Evolutionary conservation across 2,797 vertebrate species (phyloP).

Genomic region (Cygnus olor): DNA sequence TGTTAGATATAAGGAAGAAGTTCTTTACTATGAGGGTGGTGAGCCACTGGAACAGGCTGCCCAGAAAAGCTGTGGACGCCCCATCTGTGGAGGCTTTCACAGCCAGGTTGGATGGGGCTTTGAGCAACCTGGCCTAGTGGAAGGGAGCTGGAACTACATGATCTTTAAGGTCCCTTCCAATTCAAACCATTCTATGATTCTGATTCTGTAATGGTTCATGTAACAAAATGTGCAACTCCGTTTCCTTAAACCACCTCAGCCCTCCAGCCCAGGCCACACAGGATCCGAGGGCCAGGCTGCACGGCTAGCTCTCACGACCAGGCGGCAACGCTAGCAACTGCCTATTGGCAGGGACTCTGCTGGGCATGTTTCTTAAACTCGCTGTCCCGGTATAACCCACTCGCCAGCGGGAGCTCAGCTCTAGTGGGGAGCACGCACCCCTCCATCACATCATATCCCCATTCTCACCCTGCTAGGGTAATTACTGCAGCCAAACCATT

Average conservation of each 20-base stretch:
- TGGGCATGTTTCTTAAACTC: not conserved
- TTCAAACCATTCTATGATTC: too few species aligned
- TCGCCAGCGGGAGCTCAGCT: not conserved
- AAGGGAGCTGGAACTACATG: too few species aligned
- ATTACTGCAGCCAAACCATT: not conserved
- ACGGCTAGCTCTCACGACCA: not conserved
- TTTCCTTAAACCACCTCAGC: not conserved
- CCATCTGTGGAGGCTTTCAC: too few species aligned
- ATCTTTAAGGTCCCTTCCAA: too few species aligned
- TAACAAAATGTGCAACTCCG: not conserved
- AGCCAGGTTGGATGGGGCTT: too few species aligned
- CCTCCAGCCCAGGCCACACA: not conserved
- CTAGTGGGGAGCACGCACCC: fast-evolving
- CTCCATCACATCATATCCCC: not conserved
- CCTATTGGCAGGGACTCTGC: not conserved
- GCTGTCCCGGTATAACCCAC: not conserved
- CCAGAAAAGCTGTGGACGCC: too few species aligned
- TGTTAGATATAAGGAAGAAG: too few species aligned
- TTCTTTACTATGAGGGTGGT: too few species aligned
- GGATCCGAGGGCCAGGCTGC: not conserved
- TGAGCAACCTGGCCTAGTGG: too few species aligned
- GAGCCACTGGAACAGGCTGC: too few species aligned
- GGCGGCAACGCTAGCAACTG: not conserved
- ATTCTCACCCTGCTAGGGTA: fast-evolving
- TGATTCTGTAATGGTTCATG: not conserved